phyloP scores from a whole-genome alignment of 2,797 vertebrate species.

The Amblyopsis hoosieri region DNA sequence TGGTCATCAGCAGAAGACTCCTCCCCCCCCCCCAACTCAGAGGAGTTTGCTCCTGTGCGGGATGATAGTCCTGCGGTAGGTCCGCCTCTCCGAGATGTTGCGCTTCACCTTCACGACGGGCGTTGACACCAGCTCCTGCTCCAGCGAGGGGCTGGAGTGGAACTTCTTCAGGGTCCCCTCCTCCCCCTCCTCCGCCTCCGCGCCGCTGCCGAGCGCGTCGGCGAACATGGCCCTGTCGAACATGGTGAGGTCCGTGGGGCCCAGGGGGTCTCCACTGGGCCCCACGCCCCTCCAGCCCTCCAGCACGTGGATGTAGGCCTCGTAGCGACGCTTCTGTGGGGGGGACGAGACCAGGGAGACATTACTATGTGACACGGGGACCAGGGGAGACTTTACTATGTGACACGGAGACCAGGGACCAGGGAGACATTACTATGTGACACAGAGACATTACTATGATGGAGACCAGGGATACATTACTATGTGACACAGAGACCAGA shows the following conservation, averaged over 20 bases:
- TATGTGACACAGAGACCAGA: too few relatives aligned
- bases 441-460: too few relatives aligned
- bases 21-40: constrained; percentile 54
- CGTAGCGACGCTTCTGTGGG: constrained; percentile 84
- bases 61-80: constrained; percentile 81
- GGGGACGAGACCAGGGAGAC: neutral
- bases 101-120: constrained; percentile 72
- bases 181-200: constrained; percentile 45
- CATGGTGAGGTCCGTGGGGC: constrained; percentile 53
- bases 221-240: constrained; percentile 76
- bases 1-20: neutral
- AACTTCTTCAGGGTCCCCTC: constrained; percentile 80
- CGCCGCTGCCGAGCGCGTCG: constrained; percentile 30
- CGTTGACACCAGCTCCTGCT: constrained; percentile 69
- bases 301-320: constrained; percentile 82
- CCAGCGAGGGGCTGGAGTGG: constrained; percentile 89
- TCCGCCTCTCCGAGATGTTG: constrained; percentile 88
- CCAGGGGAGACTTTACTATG: too few relatives aligned
- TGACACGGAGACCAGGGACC: too few relatives aligned
- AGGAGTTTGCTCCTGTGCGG: constrained; percentile 81
- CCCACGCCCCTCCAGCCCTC: constrained; percentile 69
- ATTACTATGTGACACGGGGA: too few relatives aligned
- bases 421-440: too few relatives aligned
- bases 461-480: too few relatives aligned
- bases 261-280: constrained; percentile 18